Conservation (phyloP, 64 coral and sea anemone genomes). For the Actinia tenebrosa region DNA sequence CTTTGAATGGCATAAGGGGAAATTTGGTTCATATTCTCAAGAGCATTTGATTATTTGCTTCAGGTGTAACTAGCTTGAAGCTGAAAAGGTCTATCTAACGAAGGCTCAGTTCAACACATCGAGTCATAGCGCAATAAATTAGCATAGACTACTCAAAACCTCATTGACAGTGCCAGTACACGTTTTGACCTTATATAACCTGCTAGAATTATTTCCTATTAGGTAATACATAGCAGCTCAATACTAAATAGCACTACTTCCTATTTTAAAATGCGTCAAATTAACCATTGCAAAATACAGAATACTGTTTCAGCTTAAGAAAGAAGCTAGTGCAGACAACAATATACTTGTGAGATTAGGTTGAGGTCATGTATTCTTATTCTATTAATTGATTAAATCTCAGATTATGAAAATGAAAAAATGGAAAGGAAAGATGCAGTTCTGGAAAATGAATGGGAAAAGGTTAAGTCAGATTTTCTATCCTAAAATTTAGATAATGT, state of each 20-base stretch:
- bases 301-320: no score
- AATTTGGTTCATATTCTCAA: background rate
- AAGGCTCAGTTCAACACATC: background rate
- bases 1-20: background rate
- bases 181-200: background rate
- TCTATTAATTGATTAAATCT: no score
- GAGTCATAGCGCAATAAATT: background rate
- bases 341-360: background rate
- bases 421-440: no score
- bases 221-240: background rate
- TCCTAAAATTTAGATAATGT: no score
- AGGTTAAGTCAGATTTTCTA: no score
- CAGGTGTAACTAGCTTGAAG: background rate
- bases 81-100: background rate
- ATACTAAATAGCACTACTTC: background rate
- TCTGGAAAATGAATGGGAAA: no score
- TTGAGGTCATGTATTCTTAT: background rate
- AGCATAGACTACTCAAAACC: background rate
- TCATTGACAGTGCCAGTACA: constrained; percentile 1
- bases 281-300: background rate
- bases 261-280: background rate
- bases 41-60: background rate
- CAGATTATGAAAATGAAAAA: no score
- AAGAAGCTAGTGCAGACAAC: background rate
- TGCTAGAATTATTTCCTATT: background rate